Base-by-base conservation (phyloP, 2,113 vertebrate genomes). In the Aldabrachelys gigantea region DNA sequence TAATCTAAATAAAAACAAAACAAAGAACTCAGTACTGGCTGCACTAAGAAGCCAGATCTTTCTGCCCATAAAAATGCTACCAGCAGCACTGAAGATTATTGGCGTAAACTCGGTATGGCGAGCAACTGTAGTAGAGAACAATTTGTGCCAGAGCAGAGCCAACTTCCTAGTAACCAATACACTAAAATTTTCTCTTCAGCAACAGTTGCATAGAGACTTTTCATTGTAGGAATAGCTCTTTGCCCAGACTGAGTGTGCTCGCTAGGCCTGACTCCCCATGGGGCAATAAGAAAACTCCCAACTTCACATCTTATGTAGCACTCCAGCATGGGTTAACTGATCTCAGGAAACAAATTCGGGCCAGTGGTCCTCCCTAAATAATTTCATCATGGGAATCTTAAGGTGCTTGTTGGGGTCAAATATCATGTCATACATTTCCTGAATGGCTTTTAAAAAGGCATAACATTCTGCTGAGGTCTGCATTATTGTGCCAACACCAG, bases 241-340 rank as follows among this genome's bases (percentile, higher is more conserved):
- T 94, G 87, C 87, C 91, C 94, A 93, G 89, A 93, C 31, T 82
- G 80, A 91, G 92, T 95, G 91, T 95, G 92, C 94, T 95, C 94
- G 62, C 83, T 53, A 65, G 89, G 79, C 47, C 41, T 11, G 5
- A 76, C 72, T 92, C 47, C 57, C 50, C 57, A 31, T 47, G 80
- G n/a, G 89, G 94, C 75, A 53, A 93, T 80, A 87, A 93, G 44
- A 87, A 94, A 94, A 91, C 54, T 62, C 89, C 62, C 76, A 82
- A 25, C 29, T 94, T 87, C 87, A 76, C 90, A 47, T 27, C 17
- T 22, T 69, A 7, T 24, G 78, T 4, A 81, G 82, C n/a, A 44
- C n/a, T 35, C 78, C 41, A 31, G 62, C 24, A 91, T 93, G 89
- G 82, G 86, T 21, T 89, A 54, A 91, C 14, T 76, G 62, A 21